These are phyloP conservation scores for Oncorhynchus clarkii DNA, from an alignment of 2,113 vertebrate genomes.

Conservation along the genomic window DNA sequence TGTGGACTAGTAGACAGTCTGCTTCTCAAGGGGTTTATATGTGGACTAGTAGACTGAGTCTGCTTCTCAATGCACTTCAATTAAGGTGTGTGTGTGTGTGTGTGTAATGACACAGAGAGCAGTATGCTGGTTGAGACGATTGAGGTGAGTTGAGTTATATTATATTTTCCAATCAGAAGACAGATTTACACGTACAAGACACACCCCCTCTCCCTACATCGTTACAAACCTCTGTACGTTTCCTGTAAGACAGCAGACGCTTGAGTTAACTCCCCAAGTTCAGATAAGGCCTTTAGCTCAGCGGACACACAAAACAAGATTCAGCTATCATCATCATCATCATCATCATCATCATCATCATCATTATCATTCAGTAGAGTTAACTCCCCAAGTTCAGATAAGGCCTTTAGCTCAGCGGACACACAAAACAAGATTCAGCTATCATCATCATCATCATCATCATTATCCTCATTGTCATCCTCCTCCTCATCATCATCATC, in stretches of 20 bases:
- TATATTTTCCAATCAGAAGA: too few species aligned
- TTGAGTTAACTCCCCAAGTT: too few species aligned
- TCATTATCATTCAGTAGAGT: too few species aligned
- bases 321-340: neutral
- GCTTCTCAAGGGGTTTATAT: too few species aligned
- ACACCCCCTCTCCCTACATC: neutral
- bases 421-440: neutral
- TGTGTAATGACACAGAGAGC: slow-evolving; percentile 1
- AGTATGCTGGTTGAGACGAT: neutral
- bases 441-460: too few species aligned
- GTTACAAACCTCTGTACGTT: too few species aligned
- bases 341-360: neutral
- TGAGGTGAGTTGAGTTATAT: neutral
- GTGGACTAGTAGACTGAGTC: neutral
- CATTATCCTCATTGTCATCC: neutral
- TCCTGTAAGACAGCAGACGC: too few species aligned
- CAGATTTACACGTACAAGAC: too few species aligned
- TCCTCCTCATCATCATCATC: too few species aligned
- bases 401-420: neutral
- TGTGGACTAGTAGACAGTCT: too few species aligned
- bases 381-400: too few species aligned
- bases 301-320: neutral
- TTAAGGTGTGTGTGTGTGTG: neutral
- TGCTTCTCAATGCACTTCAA: neutral
- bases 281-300: neutral